Evolutionary conservation across 1,140 invertebrate genomes (phyloP), one percentile per base, ranked within the genome.

Genomic region (Drosophila gunungcola): DNA sequence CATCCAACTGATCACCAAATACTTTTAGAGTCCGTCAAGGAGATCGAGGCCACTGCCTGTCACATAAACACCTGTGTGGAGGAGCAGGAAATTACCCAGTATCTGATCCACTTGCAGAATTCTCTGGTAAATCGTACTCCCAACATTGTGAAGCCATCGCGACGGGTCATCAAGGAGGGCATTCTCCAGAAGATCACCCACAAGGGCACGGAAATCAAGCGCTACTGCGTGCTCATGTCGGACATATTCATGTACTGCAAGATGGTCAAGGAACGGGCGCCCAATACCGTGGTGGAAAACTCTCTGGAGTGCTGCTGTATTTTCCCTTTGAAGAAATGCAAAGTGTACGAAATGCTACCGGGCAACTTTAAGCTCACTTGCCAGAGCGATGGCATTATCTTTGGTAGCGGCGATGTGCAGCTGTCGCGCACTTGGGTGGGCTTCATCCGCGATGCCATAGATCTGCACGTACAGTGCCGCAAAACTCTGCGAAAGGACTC

Each of bases 51-150:
- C 42, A 95, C 95, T 38, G 95, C 95, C 0, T 90, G 92, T 2
- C 95, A 96, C 78, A 96, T 97, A 27, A 96, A 97, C 72, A 93
- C 94, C 36, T 93, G 96, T 41, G 94, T 97, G 2, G 93, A 94
- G 67, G 95, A 96, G 72, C 95, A 96, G 76, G 96, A 96, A 88
- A 95, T 96, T 74, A 95, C 95, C 34, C 94, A 95, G 91, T 94
- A 94, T 80, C 93, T 96, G 74, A 91, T 96, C 12, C 94, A 94
- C 80, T 92, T 96, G 52, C 96, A 96, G 80, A 94, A 94, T 45
- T 94, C 94, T 48, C 93, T 96, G 49, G 67, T 93, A 42, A 93
- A 94, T 76, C 88, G 93, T 4, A 94, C 94, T 36, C 94, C 94
- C 3, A 94, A 94, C 76, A 94, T 97, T 42, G 93, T 96, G 0